Evolutionary conservation across 2,797 vertebrate genomes (phyloP), one percentile per base, ranked within the genome.

Genomic region (Crocodylus rhombifer): DNA sequence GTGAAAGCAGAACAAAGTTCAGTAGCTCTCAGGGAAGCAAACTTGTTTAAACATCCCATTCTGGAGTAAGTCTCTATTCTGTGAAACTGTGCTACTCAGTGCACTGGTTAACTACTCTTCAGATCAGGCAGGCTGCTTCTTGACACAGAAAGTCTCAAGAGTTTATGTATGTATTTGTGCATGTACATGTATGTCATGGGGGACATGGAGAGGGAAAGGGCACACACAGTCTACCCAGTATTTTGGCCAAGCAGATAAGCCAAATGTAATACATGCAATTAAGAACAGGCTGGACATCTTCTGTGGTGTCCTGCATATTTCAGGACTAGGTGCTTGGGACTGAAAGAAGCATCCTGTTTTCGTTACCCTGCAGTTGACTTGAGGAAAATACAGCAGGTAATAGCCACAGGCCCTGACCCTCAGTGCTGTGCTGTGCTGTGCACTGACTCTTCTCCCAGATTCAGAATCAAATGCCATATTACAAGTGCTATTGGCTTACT

Each of bases 401-500:
- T 2, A 60, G 16, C 71, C 5, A 18, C 18, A 16, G 64, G 64
- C n/a, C 17, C 4, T 33, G 64, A 20, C 30, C n/a, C n/a, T 20
- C 15, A 20, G n/a, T 51, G 42, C 42, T 0, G 5, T 1, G 61
- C 17, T 55, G 30, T 15, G 57, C 36, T 11, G 26, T 28, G 12
- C 12, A 15, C 28, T n/a, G 64, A 60, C n/a, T 65, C 61, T 9
- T 20, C 11, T 51, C 51, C 63, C 77, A 9, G 58, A 5, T 4
- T 23, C 6, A 1, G 64, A 57, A 33, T 51, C 5, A 1, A 36
- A 23, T 51, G 28, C 69, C 4, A 2, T 3, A 4, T 18, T 51
- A 14, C 62, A 18, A 60, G n/a, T 25, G 2, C 26, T 33, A 3
- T 56, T 28, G 21, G n/a, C 16, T 20, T 30, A 30, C n/a, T 33